Base-by-base conservation (phyloP, 2,797 vertebrate genomes). In the Amblyopsis hoosieri region DNA sequence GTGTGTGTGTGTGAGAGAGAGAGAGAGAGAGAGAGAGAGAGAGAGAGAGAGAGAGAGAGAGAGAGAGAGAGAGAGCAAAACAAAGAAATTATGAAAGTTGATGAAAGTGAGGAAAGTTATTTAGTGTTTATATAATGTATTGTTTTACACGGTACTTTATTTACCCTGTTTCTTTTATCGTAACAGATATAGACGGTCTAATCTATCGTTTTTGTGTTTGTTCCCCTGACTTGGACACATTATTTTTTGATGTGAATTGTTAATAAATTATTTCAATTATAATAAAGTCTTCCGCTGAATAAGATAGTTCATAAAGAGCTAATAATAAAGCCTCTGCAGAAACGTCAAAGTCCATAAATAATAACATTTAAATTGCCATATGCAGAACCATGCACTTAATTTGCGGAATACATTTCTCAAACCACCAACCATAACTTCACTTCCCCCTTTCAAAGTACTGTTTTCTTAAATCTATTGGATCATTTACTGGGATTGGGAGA, bases 1-100 rank as follows among this genome's bases (percentile, higher is more conserved):
- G 72, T 56, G 83, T 17, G 17, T 57, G 72, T 79, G 71, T 78
- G 76, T 83, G 80, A 37, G 29, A 60, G 49, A 15, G 84, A 83
- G 68, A 51, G 50, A 45, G 45, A 54, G 49, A 51, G 49, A 42
- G 45, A 56, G 42, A 54, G 57, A 45, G 46, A 51, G 49, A 54
- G 57, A 54, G 10, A 15, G 51, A 52, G n/a, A 45, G 69, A 79
- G 76, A 78, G 74, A 80, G 54, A 64, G 23, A 29, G 3, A 17
- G 49, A 51, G n/a, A 11, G 49, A 17, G 49, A 17, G n/a, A 15
- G 1, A 14, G 12, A 49, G 14, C 12, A 11, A 11, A 12, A 50
- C 6, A 13, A 50, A 15, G 12, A 12, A 5, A 13, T 14, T 17
- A 4, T 15, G n/a, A 4, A 51, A 6, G 49, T 51, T 5, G 3